Percentiles rank a stretch among this genome's conserved stretches.
These are phyloP conservation scores for Nannobrachium achirus DNA, from an alignment of 2,113 vertebrate species.

Conservation along the genomic window DNA sequence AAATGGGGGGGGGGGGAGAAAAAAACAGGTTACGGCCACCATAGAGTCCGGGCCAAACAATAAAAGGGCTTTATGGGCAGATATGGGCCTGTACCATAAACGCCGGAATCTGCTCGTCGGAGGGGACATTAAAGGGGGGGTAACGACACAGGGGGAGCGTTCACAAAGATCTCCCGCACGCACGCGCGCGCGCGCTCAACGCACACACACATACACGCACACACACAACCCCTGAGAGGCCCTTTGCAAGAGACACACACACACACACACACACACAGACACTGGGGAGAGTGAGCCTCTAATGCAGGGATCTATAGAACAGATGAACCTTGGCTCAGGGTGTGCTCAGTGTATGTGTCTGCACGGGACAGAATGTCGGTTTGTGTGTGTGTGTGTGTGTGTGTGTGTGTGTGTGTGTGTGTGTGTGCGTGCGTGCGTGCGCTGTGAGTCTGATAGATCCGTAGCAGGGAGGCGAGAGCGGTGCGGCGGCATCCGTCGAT, in stretches of 20 bases:
- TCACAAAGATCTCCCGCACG: conserved; percentile 58
- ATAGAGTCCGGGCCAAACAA: conserved; percentile 71
- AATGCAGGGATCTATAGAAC: conserved; percentile 39
- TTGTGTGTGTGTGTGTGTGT: conserved; percentile 3
- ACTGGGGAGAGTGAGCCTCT: conserved; percentile 14
- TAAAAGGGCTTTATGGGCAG: conserved; percentile 79
- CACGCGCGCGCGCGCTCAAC: background rate
- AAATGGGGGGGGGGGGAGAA: no score
- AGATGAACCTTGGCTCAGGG: conserved; percentile 46
- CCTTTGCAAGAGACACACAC: conserved; percentile 40
- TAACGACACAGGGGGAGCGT: conserved; percentile 64
- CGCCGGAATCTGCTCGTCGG: conserved; percentile 73
- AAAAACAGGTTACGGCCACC: conserved; percentile 76
- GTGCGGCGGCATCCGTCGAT: conserved; percentile 47
- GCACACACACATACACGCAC: conserved; percentile 8
- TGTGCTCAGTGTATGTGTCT: background rate
- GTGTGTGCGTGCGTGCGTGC: no score
- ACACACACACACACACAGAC: conserved; percentile 13
- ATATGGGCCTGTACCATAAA: conserved; percentile 80
- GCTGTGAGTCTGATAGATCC: conserved; percentile 31
- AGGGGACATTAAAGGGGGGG: conserved; percentile 76
- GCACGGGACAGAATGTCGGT: conserved; percentile 7
- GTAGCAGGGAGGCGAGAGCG: conserved; percentile 43
- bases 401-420: conserved; percentile 16
- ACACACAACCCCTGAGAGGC: conserved; percentile 40